Conservation (phyloP, 2,113 vertebrate species). For the Notarius quadriscutis region DNA sequence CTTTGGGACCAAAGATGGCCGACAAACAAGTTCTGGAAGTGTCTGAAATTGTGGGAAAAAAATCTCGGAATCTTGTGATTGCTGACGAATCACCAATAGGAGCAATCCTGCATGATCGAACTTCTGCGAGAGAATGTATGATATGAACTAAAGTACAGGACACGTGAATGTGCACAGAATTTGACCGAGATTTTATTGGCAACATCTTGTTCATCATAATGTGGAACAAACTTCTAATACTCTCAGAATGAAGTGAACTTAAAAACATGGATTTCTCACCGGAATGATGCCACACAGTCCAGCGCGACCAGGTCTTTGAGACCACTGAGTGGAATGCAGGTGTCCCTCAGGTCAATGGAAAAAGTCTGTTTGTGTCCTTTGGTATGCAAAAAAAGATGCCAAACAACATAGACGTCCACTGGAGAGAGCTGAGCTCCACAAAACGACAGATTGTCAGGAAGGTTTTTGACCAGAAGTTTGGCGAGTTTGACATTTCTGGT, state of each 20-base stretch:
- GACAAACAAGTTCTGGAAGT: background rate
- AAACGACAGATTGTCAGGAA: conserved; percentile 78
- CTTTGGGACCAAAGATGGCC: background rate
- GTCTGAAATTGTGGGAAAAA: background rate
- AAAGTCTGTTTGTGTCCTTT: conserved; percentile 68
- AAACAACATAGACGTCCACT: conserved; percentile 75
- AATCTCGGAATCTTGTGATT: background rate
- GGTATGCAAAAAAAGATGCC: conserved; percentile 68
- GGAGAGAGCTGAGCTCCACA: conserved; percentile 74
- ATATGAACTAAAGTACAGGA: background rate
- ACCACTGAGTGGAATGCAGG: conserved; percentile 76
- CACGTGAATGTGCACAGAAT: background rate
- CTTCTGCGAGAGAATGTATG: background rate
- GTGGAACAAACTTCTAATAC: background rate
- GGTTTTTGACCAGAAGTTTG: conserved; percentile 68
- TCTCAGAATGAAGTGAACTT: background rate
- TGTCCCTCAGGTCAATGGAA: conserved; percentile 80
- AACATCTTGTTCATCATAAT: background rate
- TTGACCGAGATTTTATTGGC: background rate
- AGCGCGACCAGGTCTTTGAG: conserved; percentile 77
- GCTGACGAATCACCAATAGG: background rate
- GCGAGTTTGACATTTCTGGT: conserved; percentile 64
- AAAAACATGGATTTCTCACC: conserved; percentile 69
- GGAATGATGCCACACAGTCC: conserved; percentile 76
- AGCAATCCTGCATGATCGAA: background rate